These are phyloP conservation scores for Motacilla alba DNA, from an alignment of 2,113 vertebrate species.

Conservation along the genomic window DNA sequence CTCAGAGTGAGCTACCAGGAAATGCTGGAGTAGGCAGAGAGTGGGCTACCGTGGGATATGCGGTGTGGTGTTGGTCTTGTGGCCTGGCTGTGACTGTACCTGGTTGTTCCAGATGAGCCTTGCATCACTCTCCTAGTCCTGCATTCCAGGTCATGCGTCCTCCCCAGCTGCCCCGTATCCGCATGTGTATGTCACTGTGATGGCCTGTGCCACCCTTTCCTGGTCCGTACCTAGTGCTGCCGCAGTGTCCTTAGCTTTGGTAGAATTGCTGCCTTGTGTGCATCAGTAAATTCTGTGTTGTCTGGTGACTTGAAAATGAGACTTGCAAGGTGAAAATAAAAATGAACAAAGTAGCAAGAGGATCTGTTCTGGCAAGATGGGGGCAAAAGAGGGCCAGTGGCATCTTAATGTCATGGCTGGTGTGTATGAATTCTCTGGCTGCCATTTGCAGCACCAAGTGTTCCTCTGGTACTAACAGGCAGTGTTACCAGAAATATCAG, in stretches of 20 bases:
- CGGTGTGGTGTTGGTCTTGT: constrained; percentile 48
- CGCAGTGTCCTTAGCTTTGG: background rate
- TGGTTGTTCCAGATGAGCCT: constrained; percentile 21
- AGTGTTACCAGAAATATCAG: background rate
- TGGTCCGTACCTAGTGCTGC: constrained; percentile 7
- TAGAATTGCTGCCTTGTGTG: constrained; percentile 3
- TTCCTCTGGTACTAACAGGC: background rate
- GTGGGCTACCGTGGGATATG: constrained; percentile 55
- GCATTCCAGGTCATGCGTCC: background rate
- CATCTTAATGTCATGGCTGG: background rate
- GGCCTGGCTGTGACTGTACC: constrained; percentile 57
- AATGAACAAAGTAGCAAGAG: background rate
- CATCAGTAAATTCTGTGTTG: constrained; percentile 5
- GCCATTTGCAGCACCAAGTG: background rate
- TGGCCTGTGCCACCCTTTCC: background rate
- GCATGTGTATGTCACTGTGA: constrained; percentile 43
- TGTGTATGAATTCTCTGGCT: background rate
- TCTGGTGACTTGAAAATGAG: background rate
- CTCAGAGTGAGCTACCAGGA: background rate
- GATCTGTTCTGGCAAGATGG: background rate
- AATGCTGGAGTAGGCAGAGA: constrained; percentile 46
- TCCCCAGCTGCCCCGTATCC: background rate
- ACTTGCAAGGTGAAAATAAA: background rate
- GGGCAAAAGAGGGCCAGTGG: background rate
- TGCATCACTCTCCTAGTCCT: constrained; percentile 41